Percentiles rank a stretch among this genome's conserved stretches.
These are phyloP conservation scores for Drosophila robusta DNA, from an alignment of 2,888 invertebrate species.

Conservation along the genomic window DNA sequence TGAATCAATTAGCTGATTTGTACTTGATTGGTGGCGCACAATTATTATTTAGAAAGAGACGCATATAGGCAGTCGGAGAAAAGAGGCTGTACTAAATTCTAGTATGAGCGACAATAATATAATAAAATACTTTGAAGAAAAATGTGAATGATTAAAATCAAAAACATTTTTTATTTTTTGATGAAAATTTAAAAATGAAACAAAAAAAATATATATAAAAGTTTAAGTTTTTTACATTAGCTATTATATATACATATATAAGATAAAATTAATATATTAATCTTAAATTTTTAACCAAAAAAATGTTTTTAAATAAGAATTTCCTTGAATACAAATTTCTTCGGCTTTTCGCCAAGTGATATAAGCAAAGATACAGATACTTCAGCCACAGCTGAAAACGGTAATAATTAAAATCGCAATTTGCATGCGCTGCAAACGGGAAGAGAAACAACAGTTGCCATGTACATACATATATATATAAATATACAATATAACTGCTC, in stretches of 20 bases:
- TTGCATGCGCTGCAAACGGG: background rate
- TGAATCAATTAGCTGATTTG: constrained; percentile 57
- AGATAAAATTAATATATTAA: background rate
- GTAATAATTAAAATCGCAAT: background rate
- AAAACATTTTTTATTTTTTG: too few relatives aligned
- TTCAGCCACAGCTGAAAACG: background rate
- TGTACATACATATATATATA: background rate
- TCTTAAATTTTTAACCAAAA: too few relatives aligned
- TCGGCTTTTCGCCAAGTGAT: too few relatives aligned
- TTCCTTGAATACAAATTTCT: too few relatives aligned
- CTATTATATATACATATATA: background rate
- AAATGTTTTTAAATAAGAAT: too few relatives aligned
- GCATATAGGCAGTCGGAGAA: background rate
- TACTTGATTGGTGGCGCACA: constrained; percentile 36
- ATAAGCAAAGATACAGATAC: background rate
- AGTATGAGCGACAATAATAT: too few relatives aligned
- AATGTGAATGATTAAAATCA: too few relatives aligned
- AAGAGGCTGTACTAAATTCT: background rate
- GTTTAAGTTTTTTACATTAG: too few relatives aligned
- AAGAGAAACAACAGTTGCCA: too few relatives aligned
- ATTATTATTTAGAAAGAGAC: background rate
- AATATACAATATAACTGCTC: background rate
- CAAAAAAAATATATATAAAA: background rate
- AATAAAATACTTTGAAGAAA: too few relatives aligned
- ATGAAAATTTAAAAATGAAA: too few relatives aligned